These are phyloP conservation scores for Bellardia bayeri DNA, from an alignment of 2,888 invertebrate genomes.

Conservation along the genomic window DNA sequence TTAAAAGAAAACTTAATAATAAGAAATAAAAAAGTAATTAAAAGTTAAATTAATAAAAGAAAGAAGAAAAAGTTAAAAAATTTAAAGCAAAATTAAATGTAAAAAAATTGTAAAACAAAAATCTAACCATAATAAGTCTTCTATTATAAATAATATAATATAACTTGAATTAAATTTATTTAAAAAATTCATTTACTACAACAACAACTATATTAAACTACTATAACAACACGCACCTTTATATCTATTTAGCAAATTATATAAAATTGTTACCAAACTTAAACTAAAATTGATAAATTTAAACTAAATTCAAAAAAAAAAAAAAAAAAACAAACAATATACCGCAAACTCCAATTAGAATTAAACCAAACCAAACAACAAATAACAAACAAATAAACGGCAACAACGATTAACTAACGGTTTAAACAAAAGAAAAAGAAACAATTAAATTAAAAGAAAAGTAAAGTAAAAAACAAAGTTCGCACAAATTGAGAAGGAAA, in stretches of 20 bases:
- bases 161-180: slow-evolving; percentile 36
- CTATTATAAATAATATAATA: slow-evolving; percentile 39
- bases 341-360: not conserved
- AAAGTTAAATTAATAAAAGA: slow-evolving; percentile 16
- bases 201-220: slow-evolving; percentile 36
- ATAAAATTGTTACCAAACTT: slow-evolving; percentile 48
- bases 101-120: slow-evolving; percentile 35
- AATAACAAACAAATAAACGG: slow-evolving; percentile 41
- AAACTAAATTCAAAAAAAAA: slow-evolving; percentile 29
- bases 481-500: slow-evolving; percentile 59
- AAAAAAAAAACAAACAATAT: not conserved
- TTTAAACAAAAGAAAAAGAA: slow-evolving; percentile 73
- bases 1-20: slow-evolving; percentile 15
- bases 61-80: slow-evolving; percentile 23
- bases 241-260: slow-evolving; percentile 48
- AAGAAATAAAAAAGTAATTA: slow-evolving; percentile 26
- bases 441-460: slow-evolving; percentile 48
- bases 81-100: slow-evolving; percentile 19
- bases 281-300: slow-evolving; percentile 8
- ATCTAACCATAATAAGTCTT: slow-evolving; percentile 62
- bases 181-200: slow-evolving; percentile 36
- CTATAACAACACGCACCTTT: slow-evolving; percentile 59
- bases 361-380: not conserved
- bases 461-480: slow-evolving; percentile 41
- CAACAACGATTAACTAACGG: slow-evolving; percentile 74